Conservation (phyloP, 2,113 vertebrate species). For the Macroglossus sobrinus region DNA sequence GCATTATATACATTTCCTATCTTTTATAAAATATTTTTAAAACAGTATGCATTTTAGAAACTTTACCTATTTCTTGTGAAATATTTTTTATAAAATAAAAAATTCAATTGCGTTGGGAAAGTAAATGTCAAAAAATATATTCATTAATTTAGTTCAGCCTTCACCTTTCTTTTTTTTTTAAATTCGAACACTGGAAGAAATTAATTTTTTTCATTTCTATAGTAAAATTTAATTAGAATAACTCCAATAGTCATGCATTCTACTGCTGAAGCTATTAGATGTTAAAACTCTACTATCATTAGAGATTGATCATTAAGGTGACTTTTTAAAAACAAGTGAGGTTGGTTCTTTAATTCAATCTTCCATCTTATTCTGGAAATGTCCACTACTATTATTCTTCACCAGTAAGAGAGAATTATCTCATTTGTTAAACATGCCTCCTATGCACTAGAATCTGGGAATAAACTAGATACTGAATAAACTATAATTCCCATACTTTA, state of each 20-base stretch:
- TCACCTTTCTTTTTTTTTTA: not conserved
- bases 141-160: not conserved
- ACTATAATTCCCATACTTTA: not conserved
- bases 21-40: not conserved
- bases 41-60: not conserved
- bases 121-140: not conserved
- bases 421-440: not conserved
- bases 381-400: not conserved
- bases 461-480: not conserved
- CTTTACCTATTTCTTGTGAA: not conserved
- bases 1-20: not conserved
- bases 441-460: not conserved
- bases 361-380: not conserved
- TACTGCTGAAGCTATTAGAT: not conserved
- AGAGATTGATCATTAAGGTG: not conserved
- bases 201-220: not conserved
- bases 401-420: not conserved
- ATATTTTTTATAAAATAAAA: not conserved
- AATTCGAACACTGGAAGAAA: not conserved
- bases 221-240: conserved; percentile 13
- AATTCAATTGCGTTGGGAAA: not conserved
- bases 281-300: not conserved
- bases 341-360: not conserved
- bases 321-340: not conserved
- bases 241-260: not conserved